Evolutionary conservation across 92 coral and sea anemone genomes (phyloP), one percentile per base, ranked within the genome.

Genomic region (Zoanthus solanderi): DNA sequence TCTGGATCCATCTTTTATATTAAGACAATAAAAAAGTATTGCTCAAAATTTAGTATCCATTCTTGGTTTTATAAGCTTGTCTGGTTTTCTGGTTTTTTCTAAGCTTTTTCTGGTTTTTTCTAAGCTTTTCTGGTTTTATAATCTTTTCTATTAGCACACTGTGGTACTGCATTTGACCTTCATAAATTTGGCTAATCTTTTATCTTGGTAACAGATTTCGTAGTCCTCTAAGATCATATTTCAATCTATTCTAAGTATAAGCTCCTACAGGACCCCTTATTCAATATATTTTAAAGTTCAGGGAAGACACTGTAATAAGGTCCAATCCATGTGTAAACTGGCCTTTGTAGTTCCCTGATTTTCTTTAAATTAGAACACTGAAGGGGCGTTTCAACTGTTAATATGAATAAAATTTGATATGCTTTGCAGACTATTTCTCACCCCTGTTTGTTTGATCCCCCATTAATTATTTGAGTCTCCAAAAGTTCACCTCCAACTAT

Each of bases 81-180:
- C 23, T 23, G 23, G 23, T 23, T 23, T 23, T 23, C 23, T 23
- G 23, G 23, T 23, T 23, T 23, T 23, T 23, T 23, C 23, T 23
- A 23, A 23, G 23, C 23, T 23, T 23, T 23, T 23, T 23, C 23
- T 23, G 23, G 23, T 23, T 23, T 23, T 23, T 23, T 23, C 23
- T 23, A 23, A 23, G 23, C 23, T 23, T 23, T 23, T 23, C 23
- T 23, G 23, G 23, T 23, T 23, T 23, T 23, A 23, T 23, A 23
- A 23, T 23, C 23, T 69, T 69, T 68, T 68, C 10, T 93, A 68
- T 90, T 90, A 0, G 56, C 57, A 57, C 63, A 57, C 0, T 57
- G 14, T 57, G 63, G 17, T 7, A 57, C 63, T 57, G 17, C 17
- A 57, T 57, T 7, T 15, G 63, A 0, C 63, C 63, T 57, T 57